phyloP scores from a whole-genome alignment of 2,888 invertebrate species.

The Dione vanillae region DNA sequence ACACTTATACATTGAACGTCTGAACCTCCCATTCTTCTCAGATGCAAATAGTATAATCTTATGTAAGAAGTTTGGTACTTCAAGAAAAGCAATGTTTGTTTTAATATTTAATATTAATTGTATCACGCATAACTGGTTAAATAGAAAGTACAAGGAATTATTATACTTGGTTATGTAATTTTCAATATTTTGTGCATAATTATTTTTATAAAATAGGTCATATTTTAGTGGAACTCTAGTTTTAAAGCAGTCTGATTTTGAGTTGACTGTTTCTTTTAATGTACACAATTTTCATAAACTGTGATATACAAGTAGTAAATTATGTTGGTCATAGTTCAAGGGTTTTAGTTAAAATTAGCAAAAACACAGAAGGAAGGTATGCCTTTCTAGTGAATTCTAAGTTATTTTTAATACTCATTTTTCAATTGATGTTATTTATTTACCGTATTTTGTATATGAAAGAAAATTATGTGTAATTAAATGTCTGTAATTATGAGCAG shows the following conservation, averaged over 20 bases:
- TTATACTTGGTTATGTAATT: too few relatives aligned
- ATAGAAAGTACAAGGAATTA: too few relatives aligned
- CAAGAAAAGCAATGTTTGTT: too few relatives aligned
- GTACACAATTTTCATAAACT: neutral
- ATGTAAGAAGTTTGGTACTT: too few relatives aligned
- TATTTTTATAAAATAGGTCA: neutral
- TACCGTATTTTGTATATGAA: neutral
- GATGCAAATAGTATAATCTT: too few relatives aligned
- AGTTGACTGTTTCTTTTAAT: neutral
- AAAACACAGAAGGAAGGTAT: too few relatives aligned
- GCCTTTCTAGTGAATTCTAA: neutral
- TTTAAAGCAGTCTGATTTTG: too few relatives aligned
- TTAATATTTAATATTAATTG: too few relatives aligned
- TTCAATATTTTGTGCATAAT: too few relatives aligned
- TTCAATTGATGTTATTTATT: neutral
- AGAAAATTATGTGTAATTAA: neutral
- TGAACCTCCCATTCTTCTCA: too few relatives aligned
- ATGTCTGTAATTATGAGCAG: constrained; percentile 2
- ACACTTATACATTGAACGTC: too few relatives aligned
- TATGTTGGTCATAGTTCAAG: neutral
- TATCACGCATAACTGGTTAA: too few relatives aligned
- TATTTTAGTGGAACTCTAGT: neutral
- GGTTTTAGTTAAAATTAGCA: neutral
- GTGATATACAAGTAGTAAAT: constrained; percentile 8
- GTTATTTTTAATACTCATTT: neutral